These are phyloP conservation scores for Pollachius pollachius DNA, from an alignment of 2,113 vertebrate genomes.

Conservation along the genomic window DNA sequence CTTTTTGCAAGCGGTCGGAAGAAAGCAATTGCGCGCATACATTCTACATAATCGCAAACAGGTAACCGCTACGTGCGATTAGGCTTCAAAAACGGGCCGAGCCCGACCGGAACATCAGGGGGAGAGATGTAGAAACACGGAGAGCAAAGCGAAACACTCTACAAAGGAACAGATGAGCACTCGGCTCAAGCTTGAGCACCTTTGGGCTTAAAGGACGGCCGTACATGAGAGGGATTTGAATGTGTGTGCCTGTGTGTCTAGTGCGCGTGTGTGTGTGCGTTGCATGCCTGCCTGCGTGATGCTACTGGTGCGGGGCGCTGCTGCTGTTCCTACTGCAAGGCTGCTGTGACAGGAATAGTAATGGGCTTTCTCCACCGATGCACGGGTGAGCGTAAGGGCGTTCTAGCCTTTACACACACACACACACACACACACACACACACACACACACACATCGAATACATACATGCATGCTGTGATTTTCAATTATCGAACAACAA, in stretches of 20 bases:
- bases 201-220: too few relatives aligned
- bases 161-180: too few relatives aligned
- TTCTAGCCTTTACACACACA: slow-evolving; percentile 35
- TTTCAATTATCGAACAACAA: slow-evolving; percentile 39
- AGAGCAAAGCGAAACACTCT: too few relatives aligned
- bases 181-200: too few relatives aligned
- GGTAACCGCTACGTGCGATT: not conserved
- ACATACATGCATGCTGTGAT: not conserved
- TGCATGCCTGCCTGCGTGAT: slow-evolving; percentile 45
- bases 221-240: slow-evolving; percentile 10
- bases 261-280: slow-evolving; percentile 16
- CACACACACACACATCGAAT: slow-evolving; percentile 5
- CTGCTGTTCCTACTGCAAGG: slow-evolving; percentile 71
- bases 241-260: not conserved
- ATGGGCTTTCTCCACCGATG: slow-evolving; percentile 56
- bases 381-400: slow-evolving; percentile 47
- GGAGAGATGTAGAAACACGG: too few relatives aligned
- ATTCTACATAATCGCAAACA: not conserved
- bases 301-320: slow-evolving; percentile 10
- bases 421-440: slow-evolving; percentile 1
- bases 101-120: not conserved
- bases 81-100: not conserved
- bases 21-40: too few relatives aligned
- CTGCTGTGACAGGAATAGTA: slow-evolving; percentile 78
- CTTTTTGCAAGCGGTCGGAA: too few relatives aligned